These are phyloP conservation scores for Phyllostomus hastatus DNA, from an alignment of 2,113 vertebrate species.

Conservation along the genomic window DNA sequence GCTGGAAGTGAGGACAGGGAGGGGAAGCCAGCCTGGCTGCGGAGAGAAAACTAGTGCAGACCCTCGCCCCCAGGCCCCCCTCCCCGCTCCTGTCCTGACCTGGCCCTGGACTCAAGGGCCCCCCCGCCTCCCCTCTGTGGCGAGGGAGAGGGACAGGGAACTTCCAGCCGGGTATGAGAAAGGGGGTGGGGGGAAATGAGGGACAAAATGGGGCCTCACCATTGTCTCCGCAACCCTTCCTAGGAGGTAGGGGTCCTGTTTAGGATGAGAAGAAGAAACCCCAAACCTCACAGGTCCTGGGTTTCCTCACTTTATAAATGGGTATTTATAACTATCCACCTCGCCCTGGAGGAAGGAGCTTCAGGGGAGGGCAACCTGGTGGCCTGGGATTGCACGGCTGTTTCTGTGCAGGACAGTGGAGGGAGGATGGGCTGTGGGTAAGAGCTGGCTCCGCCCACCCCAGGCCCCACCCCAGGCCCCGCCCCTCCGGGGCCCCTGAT, in stretches of 20 bases:
- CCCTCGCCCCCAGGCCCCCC: no score
- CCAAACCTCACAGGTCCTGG: background rate
- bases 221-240: background rate
- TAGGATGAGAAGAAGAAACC: background rate
- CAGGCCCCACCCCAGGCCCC: background rate
- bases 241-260: background rate
- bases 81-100: no score
- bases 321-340: background rate
- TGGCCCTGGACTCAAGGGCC: background rate
- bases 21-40: background rate
- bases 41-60: background rate
- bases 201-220: background rate
- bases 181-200: background rate
- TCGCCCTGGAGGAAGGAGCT: background rate
- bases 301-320: background rate
- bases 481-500: no score
- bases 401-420: background rate
- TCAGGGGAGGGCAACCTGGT: background rate
- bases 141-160: background rate
- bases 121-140: conserved; percentile 47
- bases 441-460: no score
- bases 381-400: background rate
- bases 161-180: background rate
- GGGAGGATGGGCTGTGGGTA: background rate
- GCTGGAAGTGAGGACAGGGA: background rate